Evolutionary conservation across 2,113 vertebrate species (phyloP).

Genomic region (Seriola rivoliana): DNA sequence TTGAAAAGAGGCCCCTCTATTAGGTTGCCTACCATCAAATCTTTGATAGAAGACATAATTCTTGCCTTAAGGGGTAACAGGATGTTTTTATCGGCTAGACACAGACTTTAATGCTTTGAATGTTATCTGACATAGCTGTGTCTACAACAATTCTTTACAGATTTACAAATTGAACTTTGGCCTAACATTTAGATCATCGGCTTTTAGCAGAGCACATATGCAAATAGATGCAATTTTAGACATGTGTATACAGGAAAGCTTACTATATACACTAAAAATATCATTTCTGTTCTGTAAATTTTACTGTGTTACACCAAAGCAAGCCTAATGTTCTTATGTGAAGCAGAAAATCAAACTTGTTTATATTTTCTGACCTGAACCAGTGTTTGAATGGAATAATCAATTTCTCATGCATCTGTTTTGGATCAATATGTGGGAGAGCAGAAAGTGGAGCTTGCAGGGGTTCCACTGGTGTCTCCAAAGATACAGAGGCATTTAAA

Average conservation of each 20-base stretch:
- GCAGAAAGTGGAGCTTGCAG: slow-evolving; percentile 42
- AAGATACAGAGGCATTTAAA: slow-evolving; percentile 56
- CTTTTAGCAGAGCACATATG: background rate
- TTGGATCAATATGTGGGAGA: slow-evolving; percentile 75
- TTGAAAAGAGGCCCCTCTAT: slow-evolving; percentile 68
- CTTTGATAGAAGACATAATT: slow-evolving; percentile 71
- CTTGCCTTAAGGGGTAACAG: slow-evolving; percentile 63
- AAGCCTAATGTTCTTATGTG: slow-evolving; percentile 44
- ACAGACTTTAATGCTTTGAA: slow-evolving; percentile 50
- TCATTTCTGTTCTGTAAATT: background rate
- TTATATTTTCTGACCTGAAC: slow-evolving; percentile 66
- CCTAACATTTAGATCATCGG: background rate
- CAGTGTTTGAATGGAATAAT: slow-evolving; percentile 69
- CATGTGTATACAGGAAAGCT: background rate
- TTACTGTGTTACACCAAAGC: background rate
- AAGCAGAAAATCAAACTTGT: slow-evolving; percentile 63
- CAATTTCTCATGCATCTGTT: slow-evolving; percentile 69
- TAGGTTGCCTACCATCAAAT: slow-evolving; percentile 66
- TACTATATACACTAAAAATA: background rate
- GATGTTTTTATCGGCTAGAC: slow-evolving; percentile 50
- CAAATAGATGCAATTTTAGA: slow-evolving; percentile 8
- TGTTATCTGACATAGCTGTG: slow-evolving; percentile 36
- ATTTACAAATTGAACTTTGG: background rate
- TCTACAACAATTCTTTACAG: slow-evolving; percentile 17
- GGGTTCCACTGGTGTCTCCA: slow-evolving; percentile 62